Conservation (phyloP, 2,797 vertebrate species). For the Gambelia wislizenii region DNA sequence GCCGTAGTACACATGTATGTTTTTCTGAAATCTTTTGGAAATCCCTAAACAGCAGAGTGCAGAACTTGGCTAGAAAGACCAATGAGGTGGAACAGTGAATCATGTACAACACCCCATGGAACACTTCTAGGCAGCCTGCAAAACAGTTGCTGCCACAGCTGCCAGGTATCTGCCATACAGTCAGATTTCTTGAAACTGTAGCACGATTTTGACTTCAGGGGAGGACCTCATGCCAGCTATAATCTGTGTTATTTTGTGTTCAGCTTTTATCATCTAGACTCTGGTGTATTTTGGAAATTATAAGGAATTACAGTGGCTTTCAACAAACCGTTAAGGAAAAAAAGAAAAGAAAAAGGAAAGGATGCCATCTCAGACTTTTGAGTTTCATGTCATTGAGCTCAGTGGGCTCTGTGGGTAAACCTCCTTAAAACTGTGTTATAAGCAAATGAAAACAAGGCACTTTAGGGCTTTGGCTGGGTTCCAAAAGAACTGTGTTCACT, state of each 20-base stretch:
- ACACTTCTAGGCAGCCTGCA: background rate
- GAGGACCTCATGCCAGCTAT: background rate
- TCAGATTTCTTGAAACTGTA: accelerated
- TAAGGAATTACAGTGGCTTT: background rate
- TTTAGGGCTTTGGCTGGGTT: background rate
- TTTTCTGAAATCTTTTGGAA: background rate
- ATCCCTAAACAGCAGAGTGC: background rate
- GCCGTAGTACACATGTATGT: background rate
- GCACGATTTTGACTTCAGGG: background rate
- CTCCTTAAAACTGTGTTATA: background rate
- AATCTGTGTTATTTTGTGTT: background rate
- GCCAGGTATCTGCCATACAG: slow-evolving; percentile 13
- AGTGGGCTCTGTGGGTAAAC: background rate
- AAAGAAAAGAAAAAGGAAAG: too few species aligned
- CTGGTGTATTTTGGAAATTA: background rate
- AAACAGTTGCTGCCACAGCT: background rate
- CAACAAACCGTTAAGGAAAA: background rate
- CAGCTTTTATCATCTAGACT: background rate
- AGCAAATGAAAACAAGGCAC: background rate
- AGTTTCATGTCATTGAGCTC: background rate
- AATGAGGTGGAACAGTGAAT: background rate
- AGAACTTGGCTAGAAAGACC: background rate
- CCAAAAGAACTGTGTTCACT: background rate
- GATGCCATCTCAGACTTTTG: background rate
- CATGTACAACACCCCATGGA: background rate